These are phyloP conservation scores for Callipepla squamata DNA, from an alignment of 2,113 vertebrate genomes.

Conservation along the genomic window DNA sequence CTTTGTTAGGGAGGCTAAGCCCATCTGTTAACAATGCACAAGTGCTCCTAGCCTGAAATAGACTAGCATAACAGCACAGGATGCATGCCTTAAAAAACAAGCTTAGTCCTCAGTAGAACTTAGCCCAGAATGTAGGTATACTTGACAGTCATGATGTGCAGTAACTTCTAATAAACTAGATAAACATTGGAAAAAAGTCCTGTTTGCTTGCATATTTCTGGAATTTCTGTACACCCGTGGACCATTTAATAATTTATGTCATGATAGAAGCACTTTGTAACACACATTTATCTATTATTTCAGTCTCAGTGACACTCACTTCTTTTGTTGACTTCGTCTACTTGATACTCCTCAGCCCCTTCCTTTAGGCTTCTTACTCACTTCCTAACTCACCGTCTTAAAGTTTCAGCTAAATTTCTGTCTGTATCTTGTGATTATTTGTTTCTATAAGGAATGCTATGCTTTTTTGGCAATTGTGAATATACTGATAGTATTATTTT, in stretches of 20 bases:
- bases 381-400: background rate
- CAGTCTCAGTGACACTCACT: background rate
- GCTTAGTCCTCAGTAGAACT: background rate
- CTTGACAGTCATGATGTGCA: background rate
- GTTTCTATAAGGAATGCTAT: background rate
- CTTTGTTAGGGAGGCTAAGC: background rate
- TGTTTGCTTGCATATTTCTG: background rate
- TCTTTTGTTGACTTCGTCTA: background rate
- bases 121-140: no score
- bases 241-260: background rate
- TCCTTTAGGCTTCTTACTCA: background rate
- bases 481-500: background rate
- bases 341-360: background rate
- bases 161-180: background rate
- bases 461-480: background rate
- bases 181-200: background rate
- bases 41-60: background rate
- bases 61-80: background rate
- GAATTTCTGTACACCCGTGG: background rate
- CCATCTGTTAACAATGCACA: background rate
- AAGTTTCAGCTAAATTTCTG: background rate
- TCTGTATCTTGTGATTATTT: background rate
- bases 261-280: fast-evolving
- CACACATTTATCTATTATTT: background rate
- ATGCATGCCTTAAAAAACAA: background rate